Evolutionary conservation across 2,888 invertebrate species (phyloP).

Genomic region (Caradrina clavipalpis): DNA sequence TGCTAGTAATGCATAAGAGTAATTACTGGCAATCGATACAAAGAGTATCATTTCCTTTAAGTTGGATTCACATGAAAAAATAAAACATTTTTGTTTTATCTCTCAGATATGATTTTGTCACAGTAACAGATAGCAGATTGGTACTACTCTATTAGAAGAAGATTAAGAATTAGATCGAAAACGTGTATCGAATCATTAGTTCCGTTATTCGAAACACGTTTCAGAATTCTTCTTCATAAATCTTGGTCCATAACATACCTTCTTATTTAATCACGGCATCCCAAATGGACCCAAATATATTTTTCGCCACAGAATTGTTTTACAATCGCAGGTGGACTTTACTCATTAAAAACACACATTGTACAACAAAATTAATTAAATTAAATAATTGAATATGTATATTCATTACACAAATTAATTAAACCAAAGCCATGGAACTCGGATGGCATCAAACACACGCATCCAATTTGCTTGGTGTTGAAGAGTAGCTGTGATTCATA

Average conservation of each 20-base stretch:
- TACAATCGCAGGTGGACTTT: slow-evolving; percentile 10
- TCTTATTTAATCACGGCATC: not conserved
- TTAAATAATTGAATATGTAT: slow-evolving; percentile 37
- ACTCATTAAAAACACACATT: slow-evolving; percentile 5
- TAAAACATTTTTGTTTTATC: not conserved
- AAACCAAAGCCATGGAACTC: slow-evolving; percentile 43
- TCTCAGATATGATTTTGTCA: not conserved
- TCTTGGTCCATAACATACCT: not conserved
- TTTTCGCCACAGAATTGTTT: not conserved
- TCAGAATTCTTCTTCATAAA: not conserved
- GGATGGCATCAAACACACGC: slow-evolving; percentile 50
- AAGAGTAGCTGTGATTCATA: slow-evolving; percentile 25
- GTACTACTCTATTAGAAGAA: not conserved
- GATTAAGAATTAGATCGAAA: not conserved
- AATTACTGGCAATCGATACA: no score
- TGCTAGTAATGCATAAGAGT: no score
- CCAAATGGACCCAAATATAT: not conserved
- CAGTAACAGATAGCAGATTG: not conserved
- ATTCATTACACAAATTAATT: slow-evolving; percentile 58
- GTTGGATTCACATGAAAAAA: not conserved
- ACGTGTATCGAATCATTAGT: not conserved
- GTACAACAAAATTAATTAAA: slow-evolving; percentile 36
- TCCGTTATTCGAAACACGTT: not conserved
- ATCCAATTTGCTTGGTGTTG: slow-evolving; percentile 42
- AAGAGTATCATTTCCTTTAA: not conserved